Evolutionary conservation across 2,797 vertebrate species (phyloP), one percentile per base, ranked within the genome.

Genomic region (Coccyzus lansbergi): DNA sequence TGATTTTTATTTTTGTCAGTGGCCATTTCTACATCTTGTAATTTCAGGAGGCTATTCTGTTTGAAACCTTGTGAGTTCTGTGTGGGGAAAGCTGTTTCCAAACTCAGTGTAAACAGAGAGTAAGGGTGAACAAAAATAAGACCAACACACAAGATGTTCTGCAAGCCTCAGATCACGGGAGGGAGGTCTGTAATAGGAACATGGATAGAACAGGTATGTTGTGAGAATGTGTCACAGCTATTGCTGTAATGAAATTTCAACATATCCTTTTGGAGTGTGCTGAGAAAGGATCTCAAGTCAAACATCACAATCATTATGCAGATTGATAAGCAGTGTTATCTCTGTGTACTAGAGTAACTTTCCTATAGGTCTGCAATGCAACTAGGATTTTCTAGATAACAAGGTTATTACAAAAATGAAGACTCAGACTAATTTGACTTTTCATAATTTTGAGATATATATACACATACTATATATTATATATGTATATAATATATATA

Each of bases 291-390:
- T 84, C 65, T 68, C 3, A 6, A 80, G 48, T 83, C 72, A 59
- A 89, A 63, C 59, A 28, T 36, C 5, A 3, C 36, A 42, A 55
- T 62, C 67, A 70, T 25, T 63, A 40, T n/a, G 9, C 24, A 44
- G 44, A 36, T 88, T 10, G 5, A 10, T 56, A 88, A 86, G 17
- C 34, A 48, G 7, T 20, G 42, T 75, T 88, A 51, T 42, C 24
- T 93, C 26, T 62, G 6, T 94, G 44, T n/a, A 62, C 62, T 75
- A 83, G 44, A 83, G 48, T 74, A 62, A 52, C 20, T 64, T 91
- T 87, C 42, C 34, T 77, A 3, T 38, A 33, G 70, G 81, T 87
- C 70, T 92, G 49, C 22, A 15, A 4, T 24, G 13, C 38, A 82
- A 21, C 60, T 80, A 22, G 33, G 8, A n/a, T 68, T 56, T 93